Evolutionary conservation across 2,888 invertebrate genomes (phyloP), one percentile per base, ranked within the genome.

Genomic region (Acronicta psi): DNA sequence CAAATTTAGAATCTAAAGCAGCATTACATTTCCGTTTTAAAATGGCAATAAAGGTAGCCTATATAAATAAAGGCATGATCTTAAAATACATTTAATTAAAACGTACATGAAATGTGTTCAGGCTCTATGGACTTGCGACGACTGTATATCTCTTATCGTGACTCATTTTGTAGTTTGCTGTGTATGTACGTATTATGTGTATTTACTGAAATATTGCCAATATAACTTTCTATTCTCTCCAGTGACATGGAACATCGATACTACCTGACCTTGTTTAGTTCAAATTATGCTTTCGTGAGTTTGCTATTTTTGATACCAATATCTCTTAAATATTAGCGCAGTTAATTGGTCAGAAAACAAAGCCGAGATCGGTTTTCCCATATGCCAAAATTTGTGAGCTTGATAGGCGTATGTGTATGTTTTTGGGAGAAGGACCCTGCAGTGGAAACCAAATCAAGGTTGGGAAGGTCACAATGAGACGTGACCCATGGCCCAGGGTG

Each of bases 381-480:
- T 71, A 81, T 82, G 69, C 70, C 67, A 62, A 67, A 73, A 75
- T 80, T 77, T 82, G 82, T 78, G 84, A 90, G 89, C 87, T 86
- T 84, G 81, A 82, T 87, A 89, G 87, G 88, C 84, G 85, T 87
- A 75, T 81, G 77, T 85, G 5, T 34, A n/a, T 34, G 34, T 34
- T 29, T 20, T 92, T 94, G 94, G 95, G 95, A 94, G 89, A 94
- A 95, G 92, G 94, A 95, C 94, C 95, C 95, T 94, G 95, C 87
- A 96, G 95, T 96, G 96, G 96, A 96, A 96, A 96, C 96, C 96
- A 96, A 96, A 96, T 96, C 96, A 96, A 96, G 95, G 95, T 95
- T 95, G 95, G 95, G 91, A 96, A 96, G 95, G 96, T 95, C 96
- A 96, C 96, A 93, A 89, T 93, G 95, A 94, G 95, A 96, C 96